These are phyloP conservation scores for Melipona quadrifasciata DNA, from an alignment of 1,140 invertebrate species.

Conservation along the genomic window DNA sequence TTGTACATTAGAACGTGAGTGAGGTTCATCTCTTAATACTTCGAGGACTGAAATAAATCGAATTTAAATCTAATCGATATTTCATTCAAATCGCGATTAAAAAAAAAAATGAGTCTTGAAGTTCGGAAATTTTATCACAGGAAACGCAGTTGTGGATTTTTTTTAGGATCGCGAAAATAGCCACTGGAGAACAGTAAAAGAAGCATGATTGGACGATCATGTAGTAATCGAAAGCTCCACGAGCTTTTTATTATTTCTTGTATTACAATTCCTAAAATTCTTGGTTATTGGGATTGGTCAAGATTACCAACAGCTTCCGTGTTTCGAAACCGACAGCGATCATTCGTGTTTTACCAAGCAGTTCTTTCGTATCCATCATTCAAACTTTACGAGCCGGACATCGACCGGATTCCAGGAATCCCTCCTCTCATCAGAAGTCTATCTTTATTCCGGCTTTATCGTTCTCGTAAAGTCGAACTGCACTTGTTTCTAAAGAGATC, in stretches of 20 bases:
- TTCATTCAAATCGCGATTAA: background rate
- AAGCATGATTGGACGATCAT: background rate
- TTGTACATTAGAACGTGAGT: background rate
- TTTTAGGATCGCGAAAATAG: background rate
- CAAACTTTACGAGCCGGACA: constrained; percentile 52
- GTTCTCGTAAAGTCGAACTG: constrained; percentile 37
- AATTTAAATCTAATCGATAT: background rate
- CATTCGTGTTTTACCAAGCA: constrained; percentile 44
- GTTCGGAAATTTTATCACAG: background rate
- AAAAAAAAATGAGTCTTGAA: background rate
- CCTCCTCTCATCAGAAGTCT: constrained; percentile 23
- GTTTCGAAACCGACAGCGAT: constrained; percentile 8
- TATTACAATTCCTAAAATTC: background rate
- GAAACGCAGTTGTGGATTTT: no score
- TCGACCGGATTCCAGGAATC: constrained; percentile 41
- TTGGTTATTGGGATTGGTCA: background rate
- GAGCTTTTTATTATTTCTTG: background rate
- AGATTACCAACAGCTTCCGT: background rate
- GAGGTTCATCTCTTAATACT: background rate
- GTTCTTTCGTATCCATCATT: constrained; percentile 5
- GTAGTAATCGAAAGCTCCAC: no score
- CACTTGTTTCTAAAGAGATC: background rate
- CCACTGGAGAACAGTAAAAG: background rate
- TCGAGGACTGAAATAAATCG: background rate
- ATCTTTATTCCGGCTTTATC: constrained; percentile 55